Evolutionary conservation across 2,888 invertebrate genomes (phyloP), one percentile per base, ranked within the genome.

Genomic region (Ennomos fuscantarius): DNA sequence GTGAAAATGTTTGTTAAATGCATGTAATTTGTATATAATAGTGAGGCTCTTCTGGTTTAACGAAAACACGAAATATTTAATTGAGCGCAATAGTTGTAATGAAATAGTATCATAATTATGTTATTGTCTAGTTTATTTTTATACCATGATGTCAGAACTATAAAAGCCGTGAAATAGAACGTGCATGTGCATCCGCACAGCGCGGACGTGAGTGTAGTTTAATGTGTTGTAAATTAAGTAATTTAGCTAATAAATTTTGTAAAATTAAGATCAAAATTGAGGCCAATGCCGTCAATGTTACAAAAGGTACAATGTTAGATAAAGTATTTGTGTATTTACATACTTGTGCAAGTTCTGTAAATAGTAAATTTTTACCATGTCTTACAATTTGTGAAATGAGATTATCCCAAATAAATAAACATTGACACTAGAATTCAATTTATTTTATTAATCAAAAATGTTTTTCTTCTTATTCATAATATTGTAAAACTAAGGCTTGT

Each of bases 351-450:
- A 24, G 74, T 84, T 81, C 80, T 92, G 91, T 92, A 91, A 82
- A 90, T 91, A 90, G 76, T 78, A 83, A 86, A 86, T 89, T 89
- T 89, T 84, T 89, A 90, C 87, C 82, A 84, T 85, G 83, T 88
- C 87, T 83, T 84, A 81, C 74, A 84, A 73, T 81, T 85, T 89
- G 88, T 89, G 84, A 88, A 87, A 89, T 87, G 90, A 92, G 91
- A 92, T 92, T 91, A 91, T 86, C 83, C 79, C 76, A 83, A 89
- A 84, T 84, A 86, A 90, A 87, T 85, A 86, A 86, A 84, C 80
- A 86, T 85, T 88, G 87, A 87, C 83, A 84, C 80, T 85, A 83
- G 82, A 66, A 63, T 63, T 10, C 34, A 39, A 58, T 37, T 62
- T 70, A 70, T 63, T 56, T 45, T 55, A 47, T 52, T 47, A 10